These are phyloP conservation scores for Lydus trimaculatus DNA, from an alignment of 2,888 invertebrate genomes.

Conservation along the genomic window DNA sequence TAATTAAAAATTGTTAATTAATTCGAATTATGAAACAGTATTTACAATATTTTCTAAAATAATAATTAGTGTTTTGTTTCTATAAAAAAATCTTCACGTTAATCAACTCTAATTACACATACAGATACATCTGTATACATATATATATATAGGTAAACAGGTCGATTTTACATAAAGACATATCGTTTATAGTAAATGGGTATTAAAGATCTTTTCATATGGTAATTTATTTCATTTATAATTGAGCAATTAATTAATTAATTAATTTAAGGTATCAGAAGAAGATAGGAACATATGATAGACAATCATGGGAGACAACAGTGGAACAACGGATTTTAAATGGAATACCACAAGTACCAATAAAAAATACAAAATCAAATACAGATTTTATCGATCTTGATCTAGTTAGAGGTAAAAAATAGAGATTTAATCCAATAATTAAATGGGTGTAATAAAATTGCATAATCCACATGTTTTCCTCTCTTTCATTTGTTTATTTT, in stretches of 20 bases:
- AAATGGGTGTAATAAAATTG: too few species aligned
- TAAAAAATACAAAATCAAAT: constrained; percentile 81
- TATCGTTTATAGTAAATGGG: constrained; percentile 44
- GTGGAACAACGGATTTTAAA: constrained; percentile 90
- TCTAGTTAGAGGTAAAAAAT: constrained; percentile 82
- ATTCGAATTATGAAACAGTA: too few species aligned
- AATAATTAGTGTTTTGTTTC: too few species aligned
- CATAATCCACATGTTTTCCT: too few species aligned
- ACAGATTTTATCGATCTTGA: constrained; percentile 96
- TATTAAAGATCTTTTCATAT: constrained; percentile 51
- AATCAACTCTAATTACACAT: too few species aligned
- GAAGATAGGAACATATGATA: constrained; percentile 96
- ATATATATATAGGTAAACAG: constrained; percentile 5
- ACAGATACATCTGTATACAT: too few species aligned
- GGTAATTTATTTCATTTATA: constrained; percentile 39
- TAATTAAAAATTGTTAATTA: neutral
- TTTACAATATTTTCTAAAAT: too few species aligned
- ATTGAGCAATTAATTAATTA: neutral
- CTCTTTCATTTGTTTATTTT: too few species aligned
- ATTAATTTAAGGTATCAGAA: constrained; percentile 80
- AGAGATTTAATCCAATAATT: too few species aligned
- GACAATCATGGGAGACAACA: constrained; percentile 96
- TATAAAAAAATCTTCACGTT: too few species aligned
- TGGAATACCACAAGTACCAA: constrained; percentile 78
- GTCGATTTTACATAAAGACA: constrained; percentile 3